Conservation (phyloP, 2,797 vertebrate species). For the Crossoptilon crossoptilon region DNA sequence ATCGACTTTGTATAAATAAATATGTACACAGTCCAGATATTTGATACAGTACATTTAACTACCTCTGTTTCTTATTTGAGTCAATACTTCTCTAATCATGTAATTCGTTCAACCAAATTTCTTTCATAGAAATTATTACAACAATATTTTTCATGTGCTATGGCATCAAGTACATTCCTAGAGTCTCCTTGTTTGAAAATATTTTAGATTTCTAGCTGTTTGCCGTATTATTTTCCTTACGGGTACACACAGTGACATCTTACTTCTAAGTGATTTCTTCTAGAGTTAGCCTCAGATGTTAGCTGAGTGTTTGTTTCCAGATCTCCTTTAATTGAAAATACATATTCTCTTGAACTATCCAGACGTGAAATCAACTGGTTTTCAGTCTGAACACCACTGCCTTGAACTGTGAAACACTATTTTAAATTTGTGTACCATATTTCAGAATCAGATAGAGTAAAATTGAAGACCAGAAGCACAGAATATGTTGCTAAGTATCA, state of each 20-base stretch:
- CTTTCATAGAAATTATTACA: neutral
- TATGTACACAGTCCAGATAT: neutral
- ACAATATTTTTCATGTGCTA: neutral
- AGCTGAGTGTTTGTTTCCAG: no score
- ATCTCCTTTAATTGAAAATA: no score
- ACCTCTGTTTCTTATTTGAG: neutral
- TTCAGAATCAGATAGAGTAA: neutral
- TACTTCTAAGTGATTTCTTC: neutral
- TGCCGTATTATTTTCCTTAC: neutral
- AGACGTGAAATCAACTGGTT: neutral
- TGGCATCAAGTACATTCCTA: neutral
- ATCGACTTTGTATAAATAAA: neutral
- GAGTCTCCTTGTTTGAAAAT: neutral
- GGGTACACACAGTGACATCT: neutral
- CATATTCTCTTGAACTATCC: neutral
- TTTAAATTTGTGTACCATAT: neutral
- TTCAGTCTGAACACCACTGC: neutral
- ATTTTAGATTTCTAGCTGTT: neutral
- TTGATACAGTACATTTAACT: neutral
- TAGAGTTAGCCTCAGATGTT: no score
- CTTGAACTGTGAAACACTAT: neutral
- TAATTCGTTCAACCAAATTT: neutral
- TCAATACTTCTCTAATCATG: neutral
- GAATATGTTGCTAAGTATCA: neutral
- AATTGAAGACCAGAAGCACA: neutral